These are phyloP conservation scores for Noctua janthe DNA, from an alignment of 2,888 invertebrate genomes.

Conservation along the genomic window DNA sequence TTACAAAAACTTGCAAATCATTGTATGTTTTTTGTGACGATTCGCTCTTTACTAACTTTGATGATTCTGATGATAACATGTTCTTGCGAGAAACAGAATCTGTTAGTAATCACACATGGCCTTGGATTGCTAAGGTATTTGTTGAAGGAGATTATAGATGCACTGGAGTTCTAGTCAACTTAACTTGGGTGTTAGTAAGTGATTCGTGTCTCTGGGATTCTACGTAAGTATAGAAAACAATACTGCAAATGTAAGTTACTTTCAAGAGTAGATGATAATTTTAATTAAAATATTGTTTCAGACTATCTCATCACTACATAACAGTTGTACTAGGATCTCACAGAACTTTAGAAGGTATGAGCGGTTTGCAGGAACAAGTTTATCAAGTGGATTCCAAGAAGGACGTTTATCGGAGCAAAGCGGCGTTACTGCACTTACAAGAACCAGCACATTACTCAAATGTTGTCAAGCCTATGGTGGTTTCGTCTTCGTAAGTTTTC, in stretches of 20 bases:
- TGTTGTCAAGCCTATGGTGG: slow-evolving; percentile 92
- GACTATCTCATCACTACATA: slow-evolving; percentile 90
- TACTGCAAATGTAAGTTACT: neutral
- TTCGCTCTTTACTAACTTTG: slow-evolving; percentile 81
- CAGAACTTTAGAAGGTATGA: slow-evolving; percentile 89
- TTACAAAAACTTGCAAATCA: slow-evolving; percentile 88
- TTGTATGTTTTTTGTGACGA: slow-evolving; percentile 90
- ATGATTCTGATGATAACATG: slow-evolving; percentile 72
- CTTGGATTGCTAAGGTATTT: slow-evolving; percentile 94
- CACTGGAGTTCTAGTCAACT: slow-evolving; percentile 92
- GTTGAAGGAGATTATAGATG: slow-evolving; percentile 93
- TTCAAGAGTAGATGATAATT: neutral
- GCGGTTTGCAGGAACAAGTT: slow-evolving; percentile 93
- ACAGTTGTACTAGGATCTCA: slow-evolving; percentile 93
- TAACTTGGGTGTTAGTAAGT: slow-evolving; percentile 92
- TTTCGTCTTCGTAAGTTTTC: slow-evolving; percentile 87
- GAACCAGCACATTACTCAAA: slow-evolving; percentile 90
- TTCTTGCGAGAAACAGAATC: slow-evolving; percentile 69
- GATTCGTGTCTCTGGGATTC: slow-evolving; percentile 88
- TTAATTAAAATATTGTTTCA: slow-evolving; percentile 73
- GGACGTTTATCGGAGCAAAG: slow-evolving; percentile 90
- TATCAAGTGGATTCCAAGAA: slow-evolving; percentile 91
- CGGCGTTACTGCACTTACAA: slow-evolving; percentile 92
- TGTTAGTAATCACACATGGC: slow-evolving; percentile 84
- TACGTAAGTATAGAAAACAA: slow-evolving; percentile 74